A percentile compares a stretch with the other conserved stretches of the same genome.
phyloP scores from a whole-genome alignment of 2,888 invertebrate genomes.

The Oscheius sp. region DNA sequence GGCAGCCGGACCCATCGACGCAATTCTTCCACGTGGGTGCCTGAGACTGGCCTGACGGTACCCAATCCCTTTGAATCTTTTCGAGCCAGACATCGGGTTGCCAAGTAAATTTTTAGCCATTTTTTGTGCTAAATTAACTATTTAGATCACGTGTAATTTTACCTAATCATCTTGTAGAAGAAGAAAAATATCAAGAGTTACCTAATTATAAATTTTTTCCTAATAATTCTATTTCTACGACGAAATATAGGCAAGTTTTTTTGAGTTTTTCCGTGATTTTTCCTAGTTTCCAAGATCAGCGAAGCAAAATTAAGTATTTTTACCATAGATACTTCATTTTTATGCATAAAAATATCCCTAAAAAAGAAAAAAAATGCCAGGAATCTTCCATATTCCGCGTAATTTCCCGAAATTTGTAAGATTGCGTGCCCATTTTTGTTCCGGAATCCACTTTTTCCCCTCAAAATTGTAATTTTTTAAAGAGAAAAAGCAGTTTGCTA shows the following conservation, averaged over 20 bases:
- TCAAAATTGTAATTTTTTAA: no score
- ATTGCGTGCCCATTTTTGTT: no score
- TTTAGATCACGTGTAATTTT: slow-evolving; percentile 52
- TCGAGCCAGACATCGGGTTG: slow-evolving; percentile 31
- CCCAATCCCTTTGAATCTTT: slow-evolving; percentile 54
- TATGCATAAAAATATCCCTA: no score
- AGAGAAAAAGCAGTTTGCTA: no score
- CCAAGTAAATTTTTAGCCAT: no score
- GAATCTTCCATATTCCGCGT: no score
- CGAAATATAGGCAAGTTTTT: slow-evolving; percentile 84
- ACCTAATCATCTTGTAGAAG: slow-evolving; percentile 48
- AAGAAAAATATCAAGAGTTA: slow-evolving; percentile 57
- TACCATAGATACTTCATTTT: no score
- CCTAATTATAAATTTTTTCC: slow-evolving; percentile 77
- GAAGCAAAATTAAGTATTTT: no score
- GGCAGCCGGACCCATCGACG: neutral
- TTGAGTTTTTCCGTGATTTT: neutral
- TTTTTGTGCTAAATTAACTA: slow-evolving; percentile 13
- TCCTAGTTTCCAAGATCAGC: neutral
- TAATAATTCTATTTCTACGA: slow-evolving; percentile 88
- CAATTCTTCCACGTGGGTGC: slow-evolving; percentile 52
- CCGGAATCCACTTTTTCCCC: no score
- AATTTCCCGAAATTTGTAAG: no score
- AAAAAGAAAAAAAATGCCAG: no score
- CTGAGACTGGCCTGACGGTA: slow-evolving; percentile 42